Conservation (phyloP, 2,797 vertebrate genomes). For the Gymnothorax javanicus region DNA sequence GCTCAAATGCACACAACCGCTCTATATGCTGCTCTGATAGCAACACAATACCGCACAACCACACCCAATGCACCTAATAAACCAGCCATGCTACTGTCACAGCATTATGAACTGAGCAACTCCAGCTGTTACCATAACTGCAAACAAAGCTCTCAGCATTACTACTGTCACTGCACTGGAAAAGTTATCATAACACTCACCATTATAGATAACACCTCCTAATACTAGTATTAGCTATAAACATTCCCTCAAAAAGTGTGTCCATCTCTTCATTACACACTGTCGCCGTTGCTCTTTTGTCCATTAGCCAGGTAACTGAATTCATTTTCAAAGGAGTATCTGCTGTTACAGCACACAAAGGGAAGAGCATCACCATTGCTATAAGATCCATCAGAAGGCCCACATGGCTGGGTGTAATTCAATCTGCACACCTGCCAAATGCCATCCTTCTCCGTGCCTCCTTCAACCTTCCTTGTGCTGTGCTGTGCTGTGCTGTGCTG, state of each 20-base stretch:
- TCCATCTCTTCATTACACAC: neutral
- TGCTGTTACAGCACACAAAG: neutral
- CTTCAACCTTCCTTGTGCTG: neutral
- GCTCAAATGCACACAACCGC: neutral
- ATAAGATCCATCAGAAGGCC: neutral
- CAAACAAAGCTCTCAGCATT: constrained; percentile 6
- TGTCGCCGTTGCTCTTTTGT: neutral
- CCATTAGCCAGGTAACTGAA: neutral
- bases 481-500: no score
- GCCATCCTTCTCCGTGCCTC: neutral
- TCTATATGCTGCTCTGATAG: neutral
- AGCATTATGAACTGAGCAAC: constrained; percentile 21
- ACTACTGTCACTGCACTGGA: neutral
- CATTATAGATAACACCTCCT: constrained; percentile 20
- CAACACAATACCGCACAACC: neutral
- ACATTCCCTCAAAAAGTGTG: neutral
- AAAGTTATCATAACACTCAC: neutral
- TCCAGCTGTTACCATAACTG: constrained; percentile 1
- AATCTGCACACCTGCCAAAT: neutral
- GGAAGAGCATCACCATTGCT: neutral
- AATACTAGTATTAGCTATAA: constrained; percentile 9
- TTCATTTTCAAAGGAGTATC: neutral
- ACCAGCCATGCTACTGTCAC: neutral
- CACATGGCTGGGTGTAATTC: neutral
- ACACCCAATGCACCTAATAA: neutral